A percentile compares a stretch with the other conserved stretches of the same genome.
phyloP scores from a whole-genome alignment of 2,113 vertebrate genomes.

The Grantiella picta region DNA sequence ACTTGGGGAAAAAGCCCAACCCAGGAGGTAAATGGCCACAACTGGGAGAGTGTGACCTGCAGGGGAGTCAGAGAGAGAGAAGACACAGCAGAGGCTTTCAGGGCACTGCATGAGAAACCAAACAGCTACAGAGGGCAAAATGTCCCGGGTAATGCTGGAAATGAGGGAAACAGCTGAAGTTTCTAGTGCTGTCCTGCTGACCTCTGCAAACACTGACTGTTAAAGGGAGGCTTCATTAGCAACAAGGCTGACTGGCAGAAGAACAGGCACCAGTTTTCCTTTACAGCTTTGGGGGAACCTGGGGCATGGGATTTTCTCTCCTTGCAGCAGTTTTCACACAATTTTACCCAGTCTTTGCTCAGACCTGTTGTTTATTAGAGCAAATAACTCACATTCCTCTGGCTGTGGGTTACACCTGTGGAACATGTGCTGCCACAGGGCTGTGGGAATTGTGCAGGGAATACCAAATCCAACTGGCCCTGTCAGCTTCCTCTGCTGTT shows the following conservation, averaged over 20 bases:
- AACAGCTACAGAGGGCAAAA: not conserved
- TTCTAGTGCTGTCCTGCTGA: not conserved
- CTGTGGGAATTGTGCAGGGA: not conserved
- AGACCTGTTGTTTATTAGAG: not conserved
- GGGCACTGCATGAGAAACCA: not conserved
- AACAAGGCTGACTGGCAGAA: not conserved
- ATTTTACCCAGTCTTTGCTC: not conserved
- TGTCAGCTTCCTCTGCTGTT: not conserved
- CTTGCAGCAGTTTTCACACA: not conserved
- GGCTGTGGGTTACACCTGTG: not conserved
- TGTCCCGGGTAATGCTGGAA: not conserved
- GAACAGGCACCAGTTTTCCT: not conserved
- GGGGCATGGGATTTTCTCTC: not conserved
- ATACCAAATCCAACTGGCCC: not conserved
- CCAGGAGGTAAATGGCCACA: rapidly evolving
- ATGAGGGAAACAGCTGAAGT: not conserved
- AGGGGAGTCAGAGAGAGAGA: not conserved
- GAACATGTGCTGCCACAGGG: rapidly evolving
- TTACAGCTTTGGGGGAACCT: not conserved
- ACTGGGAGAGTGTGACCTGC: not conserved
- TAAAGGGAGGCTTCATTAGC: not conserved
- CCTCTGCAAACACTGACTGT: not conserved
- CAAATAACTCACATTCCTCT: not conserved
- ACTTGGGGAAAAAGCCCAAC: not conserved
- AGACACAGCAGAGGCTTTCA: not conserved